These are phyloP conservation scores for Masticophis lateralis DNA, from an alignment of 2,797 vertebrate species.

Conservation along the genomic window DNA sequence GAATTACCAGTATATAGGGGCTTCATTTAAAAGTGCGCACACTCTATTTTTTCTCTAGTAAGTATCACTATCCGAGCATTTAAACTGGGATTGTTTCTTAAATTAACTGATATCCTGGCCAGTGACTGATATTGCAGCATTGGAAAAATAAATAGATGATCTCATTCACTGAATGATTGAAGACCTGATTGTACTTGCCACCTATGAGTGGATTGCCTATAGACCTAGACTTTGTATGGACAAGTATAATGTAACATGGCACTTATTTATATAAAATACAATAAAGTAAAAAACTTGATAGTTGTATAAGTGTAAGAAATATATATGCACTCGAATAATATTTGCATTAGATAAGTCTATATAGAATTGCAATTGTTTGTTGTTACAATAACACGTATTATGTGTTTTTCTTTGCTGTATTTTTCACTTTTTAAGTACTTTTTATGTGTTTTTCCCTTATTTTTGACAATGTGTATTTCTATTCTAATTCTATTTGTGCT, in stretches of 20 bases:
- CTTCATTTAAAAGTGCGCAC: background rate
- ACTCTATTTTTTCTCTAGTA: background rate
- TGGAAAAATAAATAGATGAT: background rate
- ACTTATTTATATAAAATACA: background rate
- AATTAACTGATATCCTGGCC: background rate
- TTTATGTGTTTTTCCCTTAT: background rate
- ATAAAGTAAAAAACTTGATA: background rate
- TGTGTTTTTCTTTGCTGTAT: background rate
- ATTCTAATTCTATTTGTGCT: background rate
- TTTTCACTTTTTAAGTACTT: background rate
- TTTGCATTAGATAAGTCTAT: background rate
- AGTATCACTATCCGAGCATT: background rate
- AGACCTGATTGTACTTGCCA: background rate
- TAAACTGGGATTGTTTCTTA: background rate
- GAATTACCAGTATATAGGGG: background rate
- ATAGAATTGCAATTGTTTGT: background rate
- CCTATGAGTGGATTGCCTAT: background rate
- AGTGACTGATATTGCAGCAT: background rate
- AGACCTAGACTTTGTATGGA: background rate
- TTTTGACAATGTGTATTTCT: background rate
- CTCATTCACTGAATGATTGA: background rate
- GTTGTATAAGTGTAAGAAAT: background rate
- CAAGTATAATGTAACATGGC: background rate
- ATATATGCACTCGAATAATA: background rate
- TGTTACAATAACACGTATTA: background rate